phyloP scores from a whole-genome alignment of 2,113 vertebrate genomes.

The Danio rerio region GRCz12tu NC_133192.1:29395501-29396000 shows the following conservation, averaged over 20 bases:
- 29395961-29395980: no score
- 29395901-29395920: neutral
- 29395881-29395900: neutral
- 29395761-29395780: slow-evolving; percentile 22
- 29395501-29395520: slow-evolving; percentile 65
- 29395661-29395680: neutral
- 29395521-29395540: slow-evolving; percentile 72
- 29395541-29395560: slow-evolving; percentile 75
- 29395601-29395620: slow-evolving; percentile 63
- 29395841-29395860: slow-evolving; percentile 3
- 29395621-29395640: slow-evolving; percentile 48
- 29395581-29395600: slow-evolving; percentile 75
- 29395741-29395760: slow-evolving; percentile 58
- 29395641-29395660: slow-evolving; percentile 12
- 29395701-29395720: slow-evolving; percentile 63
- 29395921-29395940: neutral
- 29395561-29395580: slow-evolving; percentile 70
- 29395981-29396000: no score
- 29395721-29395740: slow-evolving; percentile 59
- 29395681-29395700: slow-evolving; percentile 61
- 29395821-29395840: slow-evolving; percentile 19
- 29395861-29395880: slow-evolving; percentile 19
- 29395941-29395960: neutral
- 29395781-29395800: slow-evolving; percentile 3
- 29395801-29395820: slow-evolving; percentile 56